Evolutionary conservation across 2,113 vertebrate species (phyloP).

Genomic region (Bufo gargarizans): DNA sequence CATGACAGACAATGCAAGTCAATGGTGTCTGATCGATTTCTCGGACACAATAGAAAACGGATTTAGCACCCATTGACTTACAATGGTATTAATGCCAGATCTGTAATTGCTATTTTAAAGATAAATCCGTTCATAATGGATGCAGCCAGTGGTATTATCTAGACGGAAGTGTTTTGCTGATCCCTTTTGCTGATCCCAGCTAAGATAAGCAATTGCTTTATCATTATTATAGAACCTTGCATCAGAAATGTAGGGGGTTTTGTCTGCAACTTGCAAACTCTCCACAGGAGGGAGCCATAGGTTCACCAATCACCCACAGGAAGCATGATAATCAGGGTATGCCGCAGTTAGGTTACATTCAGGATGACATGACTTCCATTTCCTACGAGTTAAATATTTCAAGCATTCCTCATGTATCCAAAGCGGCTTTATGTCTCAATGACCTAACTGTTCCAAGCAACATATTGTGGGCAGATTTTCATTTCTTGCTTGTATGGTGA

Average conservation of each 20-base stretch:
- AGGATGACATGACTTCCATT: constrained; percentile 39
- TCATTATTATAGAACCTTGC: neutral
- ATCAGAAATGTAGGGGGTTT: too few species aligned
- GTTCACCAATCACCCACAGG: neutral
- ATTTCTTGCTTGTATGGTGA: constrained; percentile 30
- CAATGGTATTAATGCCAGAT: too few species aligned
- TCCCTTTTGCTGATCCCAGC: too few species aligned
- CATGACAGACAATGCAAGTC: too few species aligned
- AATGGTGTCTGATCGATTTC: too few species aligned
- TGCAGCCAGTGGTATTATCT: too few species aligned
- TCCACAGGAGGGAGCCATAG: constrained; percentile 17
- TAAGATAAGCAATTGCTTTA: neutral
- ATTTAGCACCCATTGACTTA: too few species aligned
- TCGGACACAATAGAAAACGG: too few species aligned
- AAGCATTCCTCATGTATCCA: neutral
- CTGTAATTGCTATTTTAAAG: too few species aligned
- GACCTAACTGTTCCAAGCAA: constrained; percentile 22
- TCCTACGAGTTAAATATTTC: neutral
- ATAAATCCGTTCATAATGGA: too few species aligned
- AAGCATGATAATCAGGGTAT: neutral
- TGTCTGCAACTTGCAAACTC: neutral
- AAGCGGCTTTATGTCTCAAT: constrained; percentile 26
- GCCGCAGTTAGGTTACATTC: constrained; percentile 25
- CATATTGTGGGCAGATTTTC: constrained; percentile 26
- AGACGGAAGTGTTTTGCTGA: too few species aligned